Base-by-base conservation (phyloP, 2,888 invertebrate species). In the Mesopsocus fuscifrons region DNA sequence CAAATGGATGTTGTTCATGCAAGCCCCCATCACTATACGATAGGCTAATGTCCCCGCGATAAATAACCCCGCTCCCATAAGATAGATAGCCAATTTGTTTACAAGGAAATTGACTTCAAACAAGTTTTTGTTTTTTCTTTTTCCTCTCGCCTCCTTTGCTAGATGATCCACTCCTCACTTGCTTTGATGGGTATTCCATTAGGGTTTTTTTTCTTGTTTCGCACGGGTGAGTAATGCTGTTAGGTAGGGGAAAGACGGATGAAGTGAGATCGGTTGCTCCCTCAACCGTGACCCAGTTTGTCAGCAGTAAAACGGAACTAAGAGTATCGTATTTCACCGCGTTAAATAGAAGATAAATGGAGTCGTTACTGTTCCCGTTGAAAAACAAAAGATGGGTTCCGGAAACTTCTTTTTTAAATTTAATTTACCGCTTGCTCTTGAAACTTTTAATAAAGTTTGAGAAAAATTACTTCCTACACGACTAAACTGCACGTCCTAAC, bases 71-170 rank as follows among this genome's bases (percentile, higher is more conserved):
- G 18, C 20, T 20, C 20, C 20, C 38, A 38, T 21, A 38, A 38
- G 38, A 38, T 38, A 38, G 38, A 38, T 38, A 21, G 38, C n/a
- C 38, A 38, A 38, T 38, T 38, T 20, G 38, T 38, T 38, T 20
- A 38, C 38, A 18, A 18, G n/a, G 38, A 38, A 38, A 38, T 38
- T 38, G 38, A 38, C 20, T 38, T 20, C 21, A 21, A 17, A 38
- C 15, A 38, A 16, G 15, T 38, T 38, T 38, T 38, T 38, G 8
- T 34, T 34, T 34, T 13, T 38, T 11, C 26, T 26, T 21, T 21
- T 18, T 38, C 20, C 38, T 38, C n/a, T 20, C 38, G n/a, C 16
- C 8, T 20, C 21, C 21, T 38, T 38, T 18, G 17, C 20, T 38
- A 5, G 18, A 38, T 38, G n/a, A 38, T 38, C 38, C 26, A 26